Base-by-base conservation (phyloP, 2,113 vertebrate species). In the Phyllostomus hastatus region DNA sequence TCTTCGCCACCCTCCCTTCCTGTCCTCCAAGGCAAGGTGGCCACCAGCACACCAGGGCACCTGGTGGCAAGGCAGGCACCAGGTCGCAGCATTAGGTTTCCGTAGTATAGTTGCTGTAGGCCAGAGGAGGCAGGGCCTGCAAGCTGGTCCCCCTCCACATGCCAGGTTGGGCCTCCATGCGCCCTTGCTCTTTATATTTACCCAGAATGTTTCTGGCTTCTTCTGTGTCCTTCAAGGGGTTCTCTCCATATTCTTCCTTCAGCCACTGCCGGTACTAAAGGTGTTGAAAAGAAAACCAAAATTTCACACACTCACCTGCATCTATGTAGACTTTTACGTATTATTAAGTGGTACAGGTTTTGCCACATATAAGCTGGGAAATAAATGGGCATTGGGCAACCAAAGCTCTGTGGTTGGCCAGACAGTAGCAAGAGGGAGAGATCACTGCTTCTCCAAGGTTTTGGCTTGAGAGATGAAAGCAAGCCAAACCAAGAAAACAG, bases 181-280 rank as follows among this genome's bases (percentile, higher is more conserved):
- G 96, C 85, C 97, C 97, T 93, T 98, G 95, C 52, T 98, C 97
- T 97, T 98, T 98, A 89, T 99, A 98, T 96, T 99, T 99, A 95
- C 98, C 98, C 92, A 99, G 98, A 96, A 99, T 98, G 93, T 91
- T 98, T 91, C 98, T 98, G 91, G 99, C 98, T 97, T 99, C 98
- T 96, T 99, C 99, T 70, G 99, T 98, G 72, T 99, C 99, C 79
- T 96, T 98, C 98, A 99, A 98, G 78, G 99, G 99, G 97, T 97
- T 99, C 95, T 99, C 99, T 43, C 99, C 99, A 48, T 99, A 99
- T 88, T 99, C 98, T 69, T 97, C 98, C 90, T 97, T 98, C 70
- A 99, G 98, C 99, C 99, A 99, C 41, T 98, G 98, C 95, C 99
- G 99, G 95, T 99, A 99, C 99, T 99, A 90, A 4, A 98, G 86